Conservation (phyloP, 2,113 vertebrate species). For the Pelmatolapia mariae region DNA sequence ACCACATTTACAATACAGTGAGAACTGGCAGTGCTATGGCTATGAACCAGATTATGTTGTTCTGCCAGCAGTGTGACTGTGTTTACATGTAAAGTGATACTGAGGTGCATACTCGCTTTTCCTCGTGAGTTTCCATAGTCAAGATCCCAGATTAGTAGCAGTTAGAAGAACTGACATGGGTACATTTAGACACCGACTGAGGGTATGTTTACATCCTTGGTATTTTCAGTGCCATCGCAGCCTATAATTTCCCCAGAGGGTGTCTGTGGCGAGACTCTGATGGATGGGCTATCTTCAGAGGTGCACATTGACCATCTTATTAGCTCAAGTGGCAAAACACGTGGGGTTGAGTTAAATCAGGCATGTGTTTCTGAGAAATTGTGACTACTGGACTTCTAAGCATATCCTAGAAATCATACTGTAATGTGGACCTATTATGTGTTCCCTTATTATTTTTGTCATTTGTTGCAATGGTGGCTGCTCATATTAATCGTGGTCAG, state of each 20-base stretch:
- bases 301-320: not conserved
- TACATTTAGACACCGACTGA: slow-evolving; percentile 25
- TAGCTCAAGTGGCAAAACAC: slow-evolving; percentile 11
- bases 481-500: not conserved
- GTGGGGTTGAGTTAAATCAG: not conserved
- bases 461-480: not conserved
- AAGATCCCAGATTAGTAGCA: slow-evolving; percentile 61
- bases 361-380: not conserved
- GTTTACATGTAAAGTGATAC: slow-evolving; percentile 65
- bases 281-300: slow-evolving; percentile 24
- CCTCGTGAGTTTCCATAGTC: slow-evolving; percentile 47
- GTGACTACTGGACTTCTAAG: not conserved
- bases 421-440: not conserved
- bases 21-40: not conserved
- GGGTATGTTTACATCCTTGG: slow-evolving; percentile 50
- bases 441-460: not conserved
- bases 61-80: slow-evolving; percentile 19
- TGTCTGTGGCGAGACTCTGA: slow-evolving; percentile 24
- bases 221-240: slow-evolving; percentile 33
- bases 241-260: slow-evolving; percentile 27
- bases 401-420: not conserved
- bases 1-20: not conserved
- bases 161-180: slow-evolving; percentile 52
- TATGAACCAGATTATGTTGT: slow-evolving; percentile 2
- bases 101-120: slow-evolving; percentile 21